Conservation (phyloP, 2,113 vertebrate genomes). For the Phainopepla nitens region DNA sequence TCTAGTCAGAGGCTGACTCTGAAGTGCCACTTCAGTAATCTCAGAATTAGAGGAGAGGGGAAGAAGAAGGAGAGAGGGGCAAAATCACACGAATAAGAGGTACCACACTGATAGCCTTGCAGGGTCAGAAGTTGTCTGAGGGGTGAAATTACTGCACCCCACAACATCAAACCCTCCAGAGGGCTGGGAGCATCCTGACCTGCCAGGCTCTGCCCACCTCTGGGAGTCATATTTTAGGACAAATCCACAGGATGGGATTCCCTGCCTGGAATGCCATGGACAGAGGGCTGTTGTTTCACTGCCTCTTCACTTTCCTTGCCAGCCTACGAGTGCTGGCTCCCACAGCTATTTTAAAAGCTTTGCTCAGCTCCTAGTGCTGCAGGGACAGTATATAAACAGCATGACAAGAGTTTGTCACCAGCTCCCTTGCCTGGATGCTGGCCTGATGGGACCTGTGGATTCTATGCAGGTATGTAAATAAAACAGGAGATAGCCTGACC, state of each 20-base stretch:
- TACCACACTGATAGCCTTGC: background rate
- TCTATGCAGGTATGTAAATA: constrained; percentile 38
- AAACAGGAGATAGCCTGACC: constrained; percentile 5
- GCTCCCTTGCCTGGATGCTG: background rate
- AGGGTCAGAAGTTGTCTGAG: background rate
- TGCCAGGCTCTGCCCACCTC: background rate
- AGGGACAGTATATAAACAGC: background rate
- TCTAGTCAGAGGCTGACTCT: background rate
- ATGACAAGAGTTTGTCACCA: background rate
- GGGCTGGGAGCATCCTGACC: background rate
- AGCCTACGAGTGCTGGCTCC: background rate
- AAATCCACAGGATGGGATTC: background rate
- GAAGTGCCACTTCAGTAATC: background rate
- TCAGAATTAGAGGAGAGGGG: background rate
- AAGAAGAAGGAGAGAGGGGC: background rate
- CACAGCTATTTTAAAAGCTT: background rate
- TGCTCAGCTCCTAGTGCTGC: background rate
- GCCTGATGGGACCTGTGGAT: background rate
- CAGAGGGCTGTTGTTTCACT: background rate
- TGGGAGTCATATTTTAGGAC: background rate
- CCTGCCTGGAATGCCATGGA: background rate
- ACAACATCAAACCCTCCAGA: background rate
- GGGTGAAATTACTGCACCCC: background rate
- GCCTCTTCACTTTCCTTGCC: background rate
- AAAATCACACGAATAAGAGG: background rate